Base-by-base conservation (phyloP, 1,140 invertebrate species). In the Panagrolaimus sp. region DNA sequence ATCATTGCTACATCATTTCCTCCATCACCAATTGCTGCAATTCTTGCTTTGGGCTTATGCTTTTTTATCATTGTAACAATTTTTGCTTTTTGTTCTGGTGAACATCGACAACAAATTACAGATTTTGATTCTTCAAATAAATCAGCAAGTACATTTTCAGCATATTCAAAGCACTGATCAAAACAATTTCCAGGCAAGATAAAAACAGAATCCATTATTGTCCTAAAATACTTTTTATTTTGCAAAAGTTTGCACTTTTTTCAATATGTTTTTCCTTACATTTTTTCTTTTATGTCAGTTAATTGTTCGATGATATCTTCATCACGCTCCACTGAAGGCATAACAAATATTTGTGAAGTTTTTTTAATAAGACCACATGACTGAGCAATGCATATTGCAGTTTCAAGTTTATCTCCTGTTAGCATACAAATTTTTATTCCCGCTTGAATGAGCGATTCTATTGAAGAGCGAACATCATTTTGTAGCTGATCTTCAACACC, bases 351-450 rank as follows among this genome's bases (percentile, higher is more conserved):
- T 71, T 87, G 87, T 75, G 90, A 89, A 46, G 88, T 89, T 31
- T 90, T 88, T 0, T 91, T 90, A 48, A 96, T 92, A 16, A 89
- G 82, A 20, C 87, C 86, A 23, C 93, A 93, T 75, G 92, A 96
- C 83, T 97, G 96, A 1, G 96, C 95, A 81, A 99, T 98, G 83
- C 94, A 98, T 27, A 91, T 92, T 13, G 96, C 96, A 0, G 96
- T 99, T 86, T 99, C 96, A 63, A 98, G 83, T 85, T 99, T 99
- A 83, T 99, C 96, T 48, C 96, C 96, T 0, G 96, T 99, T 69
- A 99, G 86, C 96, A 99, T 99, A 96, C 96, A 99, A 57, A 97
- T 89, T 87, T 93, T 96, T 63, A 98, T 93, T 45, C 95, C 95
- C 70, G 95, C 96, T 85, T 95, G 95, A 74, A 92, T 87, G 20